Percentiles rank a stretch among this genome's conserved stretches.
Conservation (phyloP, 2,113 vertebrate genomes). For the Turnix velox region DNA sequence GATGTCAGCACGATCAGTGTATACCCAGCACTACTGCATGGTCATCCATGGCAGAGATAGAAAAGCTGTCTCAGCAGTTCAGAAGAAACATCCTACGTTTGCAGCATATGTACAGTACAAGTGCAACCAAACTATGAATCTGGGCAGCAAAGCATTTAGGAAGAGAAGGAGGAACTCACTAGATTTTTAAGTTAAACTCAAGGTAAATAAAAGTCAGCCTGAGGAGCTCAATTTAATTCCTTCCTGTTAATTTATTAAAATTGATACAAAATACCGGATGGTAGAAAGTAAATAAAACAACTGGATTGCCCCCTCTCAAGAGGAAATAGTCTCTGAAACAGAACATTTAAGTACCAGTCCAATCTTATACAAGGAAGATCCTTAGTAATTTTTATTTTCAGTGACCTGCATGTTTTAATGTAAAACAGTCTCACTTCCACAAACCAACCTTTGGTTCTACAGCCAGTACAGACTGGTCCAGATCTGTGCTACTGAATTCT, state of each 20-base stretch:
- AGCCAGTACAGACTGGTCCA: neutral
- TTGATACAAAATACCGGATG: neutral
- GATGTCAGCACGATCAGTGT: neutral
- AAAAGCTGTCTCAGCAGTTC: neutral
- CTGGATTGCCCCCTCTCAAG: neutral
- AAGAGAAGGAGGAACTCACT: neutral
- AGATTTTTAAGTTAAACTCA: neutral
- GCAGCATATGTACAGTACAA: accelerated
- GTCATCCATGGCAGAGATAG: neutral
- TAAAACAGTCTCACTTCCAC: no score
- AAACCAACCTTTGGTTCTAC: neutral
- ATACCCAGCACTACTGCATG: neutral
- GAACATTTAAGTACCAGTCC: neutral
- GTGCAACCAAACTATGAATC: neutral
- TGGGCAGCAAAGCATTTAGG: neutral
- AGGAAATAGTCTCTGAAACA: neutral
- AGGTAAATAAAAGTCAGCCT: neutral
- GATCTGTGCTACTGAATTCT: neutral
- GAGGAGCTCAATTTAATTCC: neutral
- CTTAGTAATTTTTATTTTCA: neutral
- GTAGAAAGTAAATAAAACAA: neutral
- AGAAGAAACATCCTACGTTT: neutral
- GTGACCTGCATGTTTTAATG: neutral
- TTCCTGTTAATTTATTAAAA: neutral
- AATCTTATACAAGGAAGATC: neutral